A percentile compares a stretch with the other conserved stretches of the same genome.
phyloP scores from a whole-genome alignment of 1,140 invertebrate species.

The Cryptotermes secundus region DNA sequence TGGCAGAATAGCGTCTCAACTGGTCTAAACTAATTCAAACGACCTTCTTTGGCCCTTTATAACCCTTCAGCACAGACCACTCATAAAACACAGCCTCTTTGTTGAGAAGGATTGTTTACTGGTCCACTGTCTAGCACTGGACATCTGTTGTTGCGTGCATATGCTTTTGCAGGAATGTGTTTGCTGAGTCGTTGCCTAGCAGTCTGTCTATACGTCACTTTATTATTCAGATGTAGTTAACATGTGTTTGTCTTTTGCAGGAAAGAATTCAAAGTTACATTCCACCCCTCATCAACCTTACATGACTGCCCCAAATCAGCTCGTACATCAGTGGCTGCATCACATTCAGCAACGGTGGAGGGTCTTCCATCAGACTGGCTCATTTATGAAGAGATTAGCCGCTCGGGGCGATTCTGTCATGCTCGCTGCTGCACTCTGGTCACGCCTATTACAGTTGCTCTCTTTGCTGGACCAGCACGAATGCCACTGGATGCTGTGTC shows the following conservation, averaged over 20 bases:
- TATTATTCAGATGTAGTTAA: background rate
- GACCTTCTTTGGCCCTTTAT: too few relatives aligned
- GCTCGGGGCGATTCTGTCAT: constrained; percentile 61
- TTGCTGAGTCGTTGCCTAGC: too few relatives aligned
- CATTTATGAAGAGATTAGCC: constrained; percentile 79
- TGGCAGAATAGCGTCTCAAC: too few relatives aligned
- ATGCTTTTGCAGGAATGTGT: too few relatives aligned
- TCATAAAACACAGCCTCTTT: too few relatives aligned
- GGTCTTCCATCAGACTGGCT: constrained; percentile 77
- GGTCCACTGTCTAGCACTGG: too few relatives aligned
- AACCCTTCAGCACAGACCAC: too few relatives aligned
- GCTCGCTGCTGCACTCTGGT: constrained; percentile 75
- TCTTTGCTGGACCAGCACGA: constrained; percentile 73
- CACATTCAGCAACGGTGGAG: constrained; percentile 49
- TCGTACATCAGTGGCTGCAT: constrained; percentile 45
- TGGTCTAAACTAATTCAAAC: too few relatives aligned
- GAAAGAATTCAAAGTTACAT: constrained; percentile 70
- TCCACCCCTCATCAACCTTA: constrained; percentile 74
- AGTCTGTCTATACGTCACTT: too few relatives aligned
- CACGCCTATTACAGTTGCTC: constrained; percentile 73
- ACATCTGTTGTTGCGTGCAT: too few relatives aligned
- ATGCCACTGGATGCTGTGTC: constrained; percentile 62
- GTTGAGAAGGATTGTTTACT: too few relatives aligned
- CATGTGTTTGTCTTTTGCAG: constrained; percentile 46
- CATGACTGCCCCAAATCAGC: constrained; percentile 49